A percentile compares a stretch with the other conserved stretches of the same genome.
Conservation (phyloP, 2,888 invertebrate species). For the Sarcophaga caerulescens region DNA sequence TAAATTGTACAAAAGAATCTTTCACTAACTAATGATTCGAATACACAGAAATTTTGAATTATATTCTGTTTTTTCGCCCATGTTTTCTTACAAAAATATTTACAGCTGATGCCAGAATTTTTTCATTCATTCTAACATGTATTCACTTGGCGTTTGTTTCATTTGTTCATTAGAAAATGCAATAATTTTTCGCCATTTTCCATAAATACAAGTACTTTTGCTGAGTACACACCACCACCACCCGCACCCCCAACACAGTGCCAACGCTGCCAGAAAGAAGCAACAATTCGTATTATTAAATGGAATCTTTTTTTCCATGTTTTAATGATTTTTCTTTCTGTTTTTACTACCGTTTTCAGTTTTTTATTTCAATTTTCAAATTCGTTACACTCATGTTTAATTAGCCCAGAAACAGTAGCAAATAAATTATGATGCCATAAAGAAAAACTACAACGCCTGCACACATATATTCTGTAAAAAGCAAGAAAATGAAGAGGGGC, state of each 20-base stretch:
- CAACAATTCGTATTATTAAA: constrained; percentile 57
- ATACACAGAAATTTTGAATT: constrained; percentile 49
- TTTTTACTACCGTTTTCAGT: constrained; percentile 12
- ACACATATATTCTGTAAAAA: not conserved
- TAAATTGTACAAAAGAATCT: constrained; percentile 44
- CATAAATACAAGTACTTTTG: not conserved
- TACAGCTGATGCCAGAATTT: constrained; percentile 59
- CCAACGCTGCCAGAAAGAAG: constrained; percentile 38
- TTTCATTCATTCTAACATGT: not conserved
- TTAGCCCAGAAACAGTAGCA: constrained; percentile 57
- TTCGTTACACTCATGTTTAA: constrained; percentile 61
- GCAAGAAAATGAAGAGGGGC: not conserved
- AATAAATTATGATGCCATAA: constrained; percentile 13
- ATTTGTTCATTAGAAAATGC: not conserved
- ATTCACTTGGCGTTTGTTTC: not conserved
- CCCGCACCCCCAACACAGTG: not conserved
- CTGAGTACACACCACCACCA: no score
- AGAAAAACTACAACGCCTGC: constrained; percentile 28
- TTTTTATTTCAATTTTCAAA: constrained; percentile 16
- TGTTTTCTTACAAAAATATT: constrained; percentile 22
- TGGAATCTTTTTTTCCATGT: constrained; percentile 34
- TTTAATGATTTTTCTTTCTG: constrained; percentile 6
- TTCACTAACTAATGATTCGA: constrained; percentile 52
- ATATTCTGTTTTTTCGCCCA: not conserved
- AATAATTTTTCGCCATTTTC: constrained; percentile 14